These are phyloP conservation scores for Sitta carolinensis DNA, from an alignment of 2,797 vertebrate species.

Conservation along the genomic window DNA sequence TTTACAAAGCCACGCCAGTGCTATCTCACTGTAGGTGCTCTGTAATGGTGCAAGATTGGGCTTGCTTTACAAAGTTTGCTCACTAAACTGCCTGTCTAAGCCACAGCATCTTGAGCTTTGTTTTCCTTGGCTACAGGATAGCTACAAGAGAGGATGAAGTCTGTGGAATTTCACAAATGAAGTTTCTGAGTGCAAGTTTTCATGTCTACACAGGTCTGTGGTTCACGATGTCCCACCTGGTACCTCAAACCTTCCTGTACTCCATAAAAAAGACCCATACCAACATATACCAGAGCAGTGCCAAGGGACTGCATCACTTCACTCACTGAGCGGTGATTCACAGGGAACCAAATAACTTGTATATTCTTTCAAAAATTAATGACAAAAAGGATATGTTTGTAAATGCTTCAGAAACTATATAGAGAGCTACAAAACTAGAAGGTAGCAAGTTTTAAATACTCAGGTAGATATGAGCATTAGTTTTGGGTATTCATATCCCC, in stretches of 20 bases:
- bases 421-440: not conserved
- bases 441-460: not conserved
- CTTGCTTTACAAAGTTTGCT: not conserved
- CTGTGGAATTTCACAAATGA: not conserved
- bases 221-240: not conserved
- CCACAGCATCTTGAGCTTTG: not conserved
- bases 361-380: not conserved
- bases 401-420: not conserved
- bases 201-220: not conserved
- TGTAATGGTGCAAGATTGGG: not conserved
- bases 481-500: not conserved
- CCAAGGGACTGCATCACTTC: not conserved
- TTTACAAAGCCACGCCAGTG: not conserved
- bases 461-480: not conserved
- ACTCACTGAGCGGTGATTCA: not conserved
- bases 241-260: not conserved
- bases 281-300: fast-evolving
- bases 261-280: not conserved
- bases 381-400: not conserved
- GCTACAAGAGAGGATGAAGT: not conserved
- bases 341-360: not conserved
- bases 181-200: not conserved
- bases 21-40: not conserved
- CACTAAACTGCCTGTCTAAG: not conserved
- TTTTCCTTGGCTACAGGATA: constrained; percentile 6